Base-by-base conservation (phyloP, 2,888 invertebrate species). In the Noctua pronuba region DNA sequence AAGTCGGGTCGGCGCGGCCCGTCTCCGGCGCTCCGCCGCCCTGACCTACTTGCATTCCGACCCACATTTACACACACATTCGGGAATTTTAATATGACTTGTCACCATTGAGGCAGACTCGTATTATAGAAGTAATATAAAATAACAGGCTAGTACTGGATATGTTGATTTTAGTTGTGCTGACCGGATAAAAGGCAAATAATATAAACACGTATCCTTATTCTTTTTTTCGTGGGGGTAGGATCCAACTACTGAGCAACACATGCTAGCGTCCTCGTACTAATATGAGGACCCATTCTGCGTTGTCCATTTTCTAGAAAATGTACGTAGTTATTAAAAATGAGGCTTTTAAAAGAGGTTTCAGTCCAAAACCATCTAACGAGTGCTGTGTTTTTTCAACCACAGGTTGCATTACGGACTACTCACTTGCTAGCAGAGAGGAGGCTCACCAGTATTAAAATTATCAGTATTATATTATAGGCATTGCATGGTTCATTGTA, bases 21-120 rank as follows among this genome's bases (percentile, higher is more conserved):
- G 83, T 86, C 85, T 80, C 86, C 80, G 73, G 82, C 73, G 75
- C 85, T 80, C 71, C 86, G 85, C 83, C 88, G 89, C 89, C 83
- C 90, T 94, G 94, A 94, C 94, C 94, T 94, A 94, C 93, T 94
- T 94, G 93, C 90, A 91, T 90, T 91, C 90, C 93, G 93, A 92
- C 92, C 93, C 92, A 93, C 91, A 94, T 94, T 91, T 91, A 89
- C 89, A 90, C 90, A 92, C 90, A 90, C 88, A 91, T 92, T 91
- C 88, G 88, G 90, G 88, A 90, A 92, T 91, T 92, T 91, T 92
- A 91, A 92, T 92, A 90, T 88, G 88, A 90, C 87, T 90, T 91
- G 87, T 90, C 88, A 86, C 86, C 88, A 82, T 83, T 79, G 76
- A 76, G 83, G 79, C 80, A 78, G 72, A 64, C 60, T 84, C 52